These are phyloP conservation scores for Pseudomyrmex gracilis DNA, from an alignment of 1,140 invertebrate genomes.

Conservation along the genomic window DNA sequence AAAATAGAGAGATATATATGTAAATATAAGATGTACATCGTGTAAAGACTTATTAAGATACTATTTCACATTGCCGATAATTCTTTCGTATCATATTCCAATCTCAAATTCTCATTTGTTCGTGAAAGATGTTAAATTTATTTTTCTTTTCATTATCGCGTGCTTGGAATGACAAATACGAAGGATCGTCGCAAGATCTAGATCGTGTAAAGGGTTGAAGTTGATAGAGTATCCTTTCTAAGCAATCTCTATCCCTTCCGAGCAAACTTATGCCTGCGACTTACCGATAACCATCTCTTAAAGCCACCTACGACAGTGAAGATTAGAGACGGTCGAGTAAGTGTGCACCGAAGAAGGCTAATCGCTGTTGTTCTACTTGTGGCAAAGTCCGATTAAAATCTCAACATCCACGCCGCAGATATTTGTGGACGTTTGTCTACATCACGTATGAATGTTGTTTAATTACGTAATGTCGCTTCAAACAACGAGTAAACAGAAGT, in stretches of 20 bases:
- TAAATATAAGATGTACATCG: background rate
- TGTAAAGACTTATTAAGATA: background rate
- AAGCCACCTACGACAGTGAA: constrained; percentile 47
- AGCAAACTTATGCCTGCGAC: constrained; percentile 12
- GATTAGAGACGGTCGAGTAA: constrained; percentile 41
- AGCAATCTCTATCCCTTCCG: constrained; percentile 16
- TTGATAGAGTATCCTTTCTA: constrained; percentile 50
- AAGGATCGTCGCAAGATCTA: constrained; percentile 38
- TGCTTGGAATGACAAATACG: constrained; percentile 10
- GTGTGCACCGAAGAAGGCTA: constrained; percentile 54
- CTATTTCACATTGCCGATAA: constrained; percentile 25
- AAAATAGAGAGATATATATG: no score
- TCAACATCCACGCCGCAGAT: constrained; percentile 54
- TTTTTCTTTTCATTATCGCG: background rate
- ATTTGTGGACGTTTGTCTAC: background rate
- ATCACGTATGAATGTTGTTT: constrained; percentile 12
- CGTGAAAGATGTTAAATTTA: constrained; percentile 11
- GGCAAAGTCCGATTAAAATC: constrained; percentile 62
- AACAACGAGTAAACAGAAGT: background rate
- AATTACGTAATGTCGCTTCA: background rate
- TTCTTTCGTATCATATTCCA: background rate
- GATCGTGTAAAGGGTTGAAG: constrained; percentile 56
- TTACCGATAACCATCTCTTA: constrained; percentile 48
- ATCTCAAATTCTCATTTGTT: constrained; percentile 12
- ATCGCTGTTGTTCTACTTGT: constrained; percentile 68